Evolutionary conservation across 1,140 invertebrate species (phyloP), one percentile per base, ranked within the genome.

Genomic region (Euura saliciscinereae): DNA sequence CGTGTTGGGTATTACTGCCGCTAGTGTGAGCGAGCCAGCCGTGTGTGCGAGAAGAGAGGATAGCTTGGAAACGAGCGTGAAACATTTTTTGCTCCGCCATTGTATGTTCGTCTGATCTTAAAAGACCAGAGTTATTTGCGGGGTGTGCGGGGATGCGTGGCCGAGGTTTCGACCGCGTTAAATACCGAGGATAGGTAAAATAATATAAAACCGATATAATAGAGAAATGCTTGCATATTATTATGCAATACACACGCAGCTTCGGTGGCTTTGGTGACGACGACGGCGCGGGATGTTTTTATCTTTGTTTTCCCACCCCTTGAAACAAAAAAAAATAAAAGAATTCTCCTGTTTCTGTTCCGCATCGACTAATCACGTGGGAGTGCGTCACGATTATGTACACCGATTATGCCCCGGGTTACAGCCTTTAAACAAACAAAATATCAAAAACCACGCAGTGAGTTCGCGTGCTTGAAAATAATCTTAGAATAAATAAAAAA

Each of bases 31-130:
- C 8, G 8, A 59, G 0, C 51, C 51, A 8, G 51, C 13, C 51
- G 51, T 59, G 51, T 59, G 51, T 59, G 51, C 51, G 28, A 28
- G 28, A 28, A n/a, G 51, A 11, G 51, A 59, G 51, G 51, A 59
- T 8, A 59, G 6, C 51, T 59, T n/a, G 67, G 65, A 68, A 72
- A 74, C 66, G 59, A 73, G 71, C 68, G 67, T 73, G 76, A 74
- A 71, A 74, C 78, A 77, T 77, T 79, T 80, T 78, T 78, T 79
- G 77, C 74, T 80, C 79, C 79, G 79, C 79, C 79, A 80, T 80
- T 80, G 79, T 80, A 78, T 76, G 68, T 75, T 68, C 68, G 68
- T 66, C 70, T 70, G 59, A 69, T 71, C 66, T 45, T 59, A 70
- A 73, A 71, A 70, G 78, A 72, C 73, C 71, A 79, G 72, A 59